Base-by-base conservation (phyloP, 2,113 vertebrate genomes). In the Neolamprologus modestus region DNA sequence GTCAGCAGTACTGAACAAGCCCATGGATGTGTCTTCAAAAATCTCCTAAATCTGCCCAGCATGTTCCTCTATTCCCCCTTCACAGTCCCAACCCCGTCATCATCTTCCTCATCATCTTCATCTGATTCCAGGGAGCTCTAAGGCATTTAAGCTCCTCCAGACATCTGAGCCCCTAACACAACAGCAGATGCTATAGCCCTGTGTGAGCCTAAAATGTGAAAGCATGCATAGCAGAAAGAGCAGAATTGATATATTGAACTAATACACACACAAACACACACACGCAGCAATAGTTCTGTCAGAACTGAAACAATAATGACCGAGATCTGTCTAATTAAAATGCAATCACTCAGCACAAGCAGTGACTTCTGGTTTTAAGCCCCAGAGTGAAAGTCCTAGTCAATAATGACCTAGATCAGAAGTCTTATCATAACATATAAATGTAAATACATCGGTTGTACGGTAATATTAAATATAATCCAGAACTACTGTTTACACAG, bases 251-350 rank as follows among this genome's bases (percentile, higher is more conserved):
- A 91, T 82, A 90, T 42, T 84, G 57, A 87, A 81, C 84, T 90
- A 88, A 91, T 85, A 93, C 7, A 84, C 55, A 92, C n/a, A 81
- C 53, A 85, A 40, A 93, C n/a, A 85, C 55, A 92, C n/a, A 13
- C 17, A 3, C 3, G 6, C 68, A 50, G 42, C 28, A 33, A 19
- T 0, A 61, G 57, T 61, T 61, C 28, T 61, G 57, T 10, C 57
- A 61, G 1, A 61, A 61, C 24, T 88, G 91, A 84, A 90, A 89
- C 73, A 68, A 82, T 91, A 94, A 94, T 92, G 83, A 71, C 53
- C 1, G 2, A 71, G 61, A 91, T 93, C 87, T 92, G 82, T 92
- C 90, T 50, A 94, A 95, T 92, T 89, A 90, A 94, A 96, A 94
- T 90, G 93, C 59, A 68, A 83, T 91, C 82, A 87, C 50, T 82